These are phyloP conservation scores for Parasteatoda lunata DNA, from an alignment of 2,888 invertebrate genomes.

Conservation along the genomic window DNA sequence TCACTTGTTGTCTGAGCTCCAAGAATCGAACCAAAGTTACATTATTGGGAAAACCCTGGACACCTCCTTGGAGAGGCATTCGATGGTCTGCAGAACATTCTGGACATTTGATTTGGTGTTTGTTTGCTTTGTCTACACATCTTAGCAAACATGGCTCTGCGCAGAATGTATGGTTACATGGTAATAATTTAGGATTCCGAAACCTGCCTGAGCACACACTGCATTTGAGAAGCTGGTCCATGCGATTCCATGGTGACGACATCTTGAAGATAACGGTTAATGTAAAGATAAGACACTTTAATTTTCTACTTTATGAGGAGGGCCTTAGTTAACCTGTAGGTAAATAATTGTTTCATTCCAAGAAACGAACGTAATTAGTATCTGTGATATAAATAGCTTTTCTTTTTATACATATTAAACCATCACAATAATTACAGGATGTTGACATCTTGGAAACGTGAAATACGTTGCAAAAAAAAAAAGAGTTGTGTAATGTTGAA, in stretches of 20 bases:
- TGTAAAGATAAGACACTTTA: too few relatives aligned
- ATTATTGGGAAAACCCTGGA: constrained; percentile 95
- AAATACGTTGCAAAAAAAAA: too few relatives aligned
- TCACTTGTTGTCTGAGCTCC: constrained; percentile 87
- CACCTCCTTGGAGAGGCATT: constrained; percentile 95
- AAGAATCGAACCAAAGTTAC: constrained; percentile 95
- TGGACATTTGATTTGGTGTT: constrained; percentile 94
- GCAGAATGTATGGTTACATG: constrained; percentile 99
- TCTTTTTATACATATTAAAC: too few relatives aligned
- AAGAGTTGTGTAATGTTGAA: too few relatives aligned
- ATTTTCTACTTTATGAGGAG: too few relatives aligned
- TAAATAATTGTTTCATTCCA: too few relatives aligned
- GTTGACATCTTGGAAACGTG: too few relatives aligned
- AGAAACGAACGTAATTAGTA: too few relatives aligned
- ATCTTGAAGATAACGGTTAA: constrained; percentile 18
- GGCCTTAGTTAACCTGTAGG: too few relatives aligned
- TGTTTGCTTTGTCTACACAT: constrained; percentile 92
- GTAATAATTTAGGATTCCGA: constrained; percentile 95
- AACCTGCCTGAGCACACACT: constrained; percentile 98
- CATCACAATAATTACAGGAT: too few relatives aligned
- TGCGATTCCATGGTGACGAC: constrained; percentile 72
- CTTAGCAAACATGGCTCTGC: constrained; percentile 99
- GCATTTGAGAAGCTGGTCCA: constrained; percentile 96
- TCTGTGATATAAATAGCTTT: too few relatives aligned
- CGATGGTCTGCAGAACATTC: constrained; percentile 98